These are phyloP conservation scores for Mugil cephalus DNA, from an alignment of 2,113 vertebrate genomes.

Conservation along the genomic window DNA sequence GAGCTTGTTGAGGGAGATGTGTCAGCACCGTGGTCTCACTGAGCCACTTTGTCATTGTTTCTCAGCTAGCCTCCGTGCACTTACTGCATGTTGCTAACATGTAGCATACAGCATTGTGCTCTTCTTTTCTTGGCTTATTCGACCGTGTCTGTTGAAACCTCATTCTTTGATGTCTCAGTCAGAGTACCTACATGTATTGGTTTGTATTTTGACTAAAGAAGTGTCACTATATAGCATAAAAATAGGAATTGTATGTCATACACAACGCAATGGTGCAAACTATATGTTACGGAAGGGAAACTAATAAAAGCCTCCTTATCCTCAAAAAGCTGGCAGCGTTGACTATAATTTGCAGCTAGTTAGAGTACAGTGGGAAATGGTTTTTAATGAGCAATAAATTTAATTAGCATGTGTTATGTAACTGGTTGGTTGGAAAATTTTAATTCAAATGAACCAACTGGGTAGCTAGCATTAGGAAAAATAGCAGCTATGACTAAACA, in stretches of 20 bases:
- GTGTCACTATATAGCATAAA: neutral
- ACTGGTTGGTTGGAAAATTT: neutral
- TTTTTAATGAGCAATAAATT: neutral
- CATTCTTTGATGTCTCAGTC: neutral
- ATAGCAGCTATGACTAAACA: neutral
- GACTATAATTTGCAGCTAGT: neutral
- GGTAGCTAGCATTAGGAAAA: neutral
- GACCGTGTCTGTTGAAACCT: slow-evolving; percentile 6
- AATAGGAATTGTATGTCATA: neutral
- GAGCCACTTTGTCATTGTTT: slow-evolving; percentile 19
- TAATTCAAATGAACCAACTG: no score
- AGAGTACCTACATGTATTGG: neutral
- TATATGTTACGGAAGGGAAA: neutral
- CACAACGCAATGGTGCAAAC: neutral
- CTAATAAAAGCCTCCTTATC: neutral
- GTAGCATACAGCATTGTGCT: slow-evolving; percentile 1
- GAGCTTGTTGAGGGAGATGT: slow-evolving; percentile 42
- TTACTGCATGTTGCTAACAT: neutral
- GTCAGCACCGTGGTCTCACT: slow-evolving; percentile 10
- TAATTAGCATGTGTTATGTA: neutral
- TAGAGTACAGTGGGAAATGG: neutral
- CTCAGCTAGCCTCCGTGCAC: neutral
- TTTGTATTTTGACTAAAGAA: neutral
- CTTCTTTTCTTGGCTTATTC: slow-evolving; percentile 7
- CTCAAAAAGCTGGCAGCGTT: slow-evolving; percentile 8